Evolutionary conservation across 1,140 invertebrate genomes (phyloP).

Genomic region (Propsilocerus akamusi): DNA sequence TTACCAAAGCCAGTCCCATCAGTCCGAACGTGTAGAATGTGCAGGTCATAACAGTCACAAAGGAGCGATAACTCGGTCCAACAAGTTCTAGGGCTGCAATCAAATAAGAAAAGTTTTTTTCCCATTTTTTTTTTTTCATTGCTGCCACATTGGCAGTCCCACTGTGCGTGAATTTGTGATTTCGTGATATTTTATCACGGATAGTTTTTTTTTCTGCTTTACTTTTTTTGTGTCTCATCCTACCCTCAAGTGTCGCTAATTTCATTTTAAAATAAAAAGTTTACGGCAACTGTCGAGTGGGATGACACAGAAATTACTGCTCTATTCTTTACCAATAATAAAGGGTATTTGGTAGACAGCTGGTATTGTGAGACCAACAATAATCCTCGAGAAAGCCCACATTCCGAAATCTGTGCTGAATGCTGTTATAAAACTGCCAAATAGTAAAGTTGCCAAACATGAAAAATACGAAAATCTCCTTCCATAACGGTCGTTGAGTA

Average conservation of each 20-base stretch:
- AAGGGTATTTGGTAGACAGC: conserved; percentile 91
- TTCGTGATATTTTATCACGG: too few relatives aligned
- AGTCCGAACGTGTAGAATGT: conserved; percentile 74
- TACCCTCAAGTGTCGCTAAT: background rate
- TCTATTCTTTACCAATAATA: conserved; percentile 56
- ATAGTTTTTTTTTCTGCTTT: too few relatives aligned
- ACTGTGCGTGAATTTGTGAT: too few relatives aligned
- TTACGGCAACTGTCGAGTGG: background rate
- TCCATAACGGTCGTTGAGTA: conserved; percentile 67
- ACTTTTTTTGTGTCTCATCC: too few relatives aligned
- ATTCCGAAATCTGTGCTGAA: conserved; percentile 57
- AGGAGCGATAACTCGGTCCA: conserved; percentile 75
- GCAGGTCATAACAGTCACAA: conserved; percentile 78
- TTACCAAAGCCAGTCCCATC: conserved; percentile 59
- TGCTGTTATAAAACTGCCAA: conserved; percentile 58
- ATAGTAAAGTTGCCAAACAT: conserved; percentile 54
- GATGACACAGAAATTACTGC: background rate
- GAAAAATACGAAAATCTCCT: conserved; percentile 63
- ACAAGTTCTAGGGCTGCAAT: conserved; percentile 70
- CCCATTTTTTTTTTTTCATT: too few relatives aligned
- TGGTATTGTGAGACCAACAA: conserved; percentile 74
- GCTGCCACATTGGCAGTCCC: too few relatives aligned
- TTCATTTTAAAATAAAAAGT: background rate
- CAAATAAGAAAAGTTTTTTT: conserved; percentile 8
- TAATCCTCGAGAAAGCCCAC: conserved; percentile 55